A percentile compares a stretch with the other conserved stretches of the same genome.
phyloP scores from a whole-genome alignment of 1,140 invertebrate species.

The Phocides pigmalion region DNA sequence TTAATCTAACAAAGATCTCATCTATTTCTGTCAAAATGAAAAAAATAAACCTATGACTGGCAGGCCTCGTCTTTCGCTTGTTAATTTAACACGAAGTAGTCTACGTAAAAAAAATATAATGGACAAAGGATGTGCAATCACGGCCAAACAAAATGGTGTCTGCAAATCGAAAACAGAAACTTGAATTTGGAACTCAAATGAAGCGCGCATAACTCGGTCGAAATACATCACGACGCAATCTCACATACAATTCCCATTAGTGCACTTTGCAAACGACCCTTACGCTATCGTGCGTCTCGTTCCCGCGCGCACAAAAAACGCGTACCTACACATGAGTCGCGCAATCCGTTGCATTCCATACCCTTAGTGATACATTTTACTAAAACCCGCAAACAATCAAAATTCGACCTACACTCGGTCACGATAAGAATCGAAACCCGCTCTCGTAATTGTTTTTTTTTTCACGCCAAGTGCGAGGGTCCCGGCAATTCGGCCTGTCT shows the following conservation, averaged over 20 bases:
- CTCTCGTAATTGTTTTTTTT: conserved; percentile 51
- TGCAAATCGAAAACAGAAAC: conserved; percentile 29
- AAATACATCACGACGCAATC: conserved; percentile 46
- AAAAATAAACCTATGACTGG: conserved; percentile 5
- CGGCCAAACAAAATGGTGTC: conserved; percentile 31
- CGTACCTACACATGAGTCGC: conserved; percentile 70
- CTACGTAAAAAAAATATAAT: conserved; percentile 26
- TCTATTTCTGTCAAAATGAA: conserved; percentile 27
- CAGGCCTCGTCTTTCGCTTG: conserved; percentile 1
- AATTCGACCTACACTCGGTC: conserved; percentile 49
- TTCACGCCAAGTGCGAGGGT: conserved; percentile 74
- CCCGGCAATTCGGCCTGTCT: conserved; percentile 70
- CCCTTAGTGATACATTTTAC: conserved; percentile 53
- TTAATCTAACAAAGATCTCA: conserved; percentile 31
- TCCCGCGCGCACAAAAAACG: conserved; percentile 72
- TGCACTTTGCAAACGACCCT: conserved; percentile 72
- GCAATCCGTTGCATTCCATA: conserved; percentile 76
- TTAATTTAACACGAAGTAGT: conserved; percentile 17
- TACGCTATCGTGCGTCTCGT: conserved; percentile 49
- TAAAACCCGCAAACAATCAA: conserved; percentile 41
- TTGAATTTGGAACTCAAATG: conserved; percentile 28
- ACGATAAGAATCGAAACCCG: conserved; percentile 51
- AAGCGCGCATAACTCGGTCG: conserved; percentile 30
- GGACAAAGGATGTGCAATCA: conserved; percentile 33
- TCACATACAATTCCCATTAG: conserved; percentile 76